Evolutionary conservation across 23 tunicate genomes (phyloP).

Genomic region (Trididemnum miniatum): DNA sequence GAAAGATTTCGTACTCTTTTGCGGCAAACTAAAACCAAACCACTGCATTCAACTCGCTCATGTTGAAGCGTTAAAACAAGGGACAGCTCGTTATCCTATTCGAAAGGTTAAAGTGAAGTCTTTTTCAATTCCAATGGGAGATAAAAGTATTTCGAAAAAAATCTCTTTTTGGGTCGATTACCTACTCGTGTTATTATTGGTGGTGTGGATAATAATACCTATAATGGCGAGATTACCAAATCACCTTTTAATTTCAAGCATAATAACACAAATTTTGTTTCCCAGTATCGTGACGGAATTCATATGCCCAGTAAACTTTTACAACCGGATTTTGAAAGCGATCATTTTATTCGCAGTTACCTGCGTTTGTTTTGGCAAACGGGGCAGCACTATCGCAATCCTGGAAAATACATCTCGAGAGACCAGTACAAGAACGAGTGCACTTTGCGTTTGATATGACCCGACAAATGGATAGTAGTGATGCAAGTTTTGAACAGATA

Average conservation of each 20-base stretch:
- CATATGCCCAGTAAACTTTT: constrained; percentile 17
- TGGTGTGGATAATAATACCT: constrained; percentile 16
- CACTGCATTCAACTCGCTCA: constrained; percentile 10
- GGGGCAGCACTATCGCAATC: neutral
- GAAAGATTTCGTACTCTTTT: neutral
- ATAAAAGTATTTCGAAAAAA: neutral
- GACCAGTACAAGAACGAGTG: constrained; percentile 17
- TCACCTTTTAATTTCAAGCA: constrained; percentile 42
- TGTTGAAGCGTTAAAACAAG: constrained; percentile 13
- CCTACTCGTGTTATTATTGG: constrained; percentile 30
- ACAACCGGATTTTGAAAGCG: constrained; percentile 26
- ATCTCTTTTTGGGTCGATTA: constrained; percentile 33
- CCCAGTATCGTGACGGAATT: constrained; percentile 2
- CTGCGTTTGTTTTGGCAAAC: constrained; percentile 12
- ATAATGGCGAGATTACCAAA: constrained; percentile 14
- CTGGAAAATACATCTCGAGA: constrained; percentile 10
- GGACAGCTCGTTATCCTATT: neutral
- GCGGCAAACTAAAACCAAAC: constrained; percentile 15
- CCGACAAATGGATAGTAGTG: neutral
- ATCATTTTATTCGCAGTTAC: constrained; percentile 16
- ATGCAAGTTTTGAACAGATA: neutral
- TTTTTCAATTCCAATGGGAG: constrained; percentile 18
- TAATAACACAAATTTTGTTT: constrained; percentile 7
- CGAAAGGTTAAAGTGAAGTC: neutral
- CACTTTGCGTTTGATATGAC: too few relatives aligned